Evolutionary conservation across 1,140 invertebrate genomes (phyloP).

Genomic region (Ceratina japonica): DNA sequence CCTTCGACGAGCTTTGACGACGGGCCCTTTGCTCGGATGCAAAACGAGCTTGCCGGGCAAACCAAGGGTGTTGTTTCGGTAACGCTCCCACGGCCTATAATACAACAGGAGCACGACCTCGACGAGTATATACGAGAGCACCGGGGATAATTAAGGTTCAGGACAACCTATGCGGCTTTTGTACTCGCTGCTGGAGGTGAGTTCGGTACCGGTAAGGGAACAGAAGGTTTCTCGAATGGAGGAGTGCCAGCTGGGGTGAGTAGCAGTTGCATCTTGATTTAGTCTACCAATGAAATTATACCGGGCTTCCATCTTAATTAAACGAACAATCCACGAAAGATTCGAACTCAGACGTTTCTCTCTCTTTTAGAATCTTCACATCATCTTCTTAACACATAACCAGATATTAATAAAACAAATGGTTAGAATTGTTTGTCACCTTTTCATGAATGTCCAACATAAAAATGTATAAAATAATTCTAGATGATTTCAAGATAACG

Average conservation of each 20-base stretch:
- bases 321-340: slow-evolving; percentile 61
- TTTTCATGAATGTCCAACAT: too few relatives aligned
- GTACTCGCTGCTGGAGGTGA: slow-evolving; percentile 42
- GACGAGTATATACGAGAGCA: slow-evolving; percentile 47
- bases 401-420: neutral
- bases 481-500: too few relatives aligned
- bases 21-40: slow-evolving; percentile 19
- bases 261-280: slow-evolving; percentile 52
- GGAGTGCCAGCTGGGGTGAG: neutral
- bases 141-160: slow-evolving; percentile 63
- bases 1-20: slow-evolving; percentile 21
- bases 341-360: slow-evolving; percentile 29
- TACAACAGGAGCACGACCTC: slow-evolving; percentile 56
- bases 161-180: slow-evolving; percentile 61
- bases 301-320: slow-evolving; percentile 51
- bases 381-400: too few relatives aligned
- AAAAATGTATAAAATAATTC: too few relatives aligned
- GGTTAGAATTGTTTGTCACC: too few relatives aligned
- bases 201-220: slow-evolving; percentile 23
- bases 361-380: neutral
- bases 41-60: slow-evolving; percentile 49
- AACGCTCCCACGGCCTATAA: slow-evolving; percentile 49
- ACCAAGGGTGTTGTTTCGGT: slow-evolving; percentile 52
- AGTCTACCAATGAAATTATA: slow-evolving; percentile 57
- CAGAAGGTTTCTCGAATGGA: neutral